Percentiles rank a stretch among this genome's conserved stretches.
These are phyloP conservation scores for Drosophila atripex DNA, from an alignment of 2,888 invertebrate genomes.

Conservation along the genomic window DNA sequence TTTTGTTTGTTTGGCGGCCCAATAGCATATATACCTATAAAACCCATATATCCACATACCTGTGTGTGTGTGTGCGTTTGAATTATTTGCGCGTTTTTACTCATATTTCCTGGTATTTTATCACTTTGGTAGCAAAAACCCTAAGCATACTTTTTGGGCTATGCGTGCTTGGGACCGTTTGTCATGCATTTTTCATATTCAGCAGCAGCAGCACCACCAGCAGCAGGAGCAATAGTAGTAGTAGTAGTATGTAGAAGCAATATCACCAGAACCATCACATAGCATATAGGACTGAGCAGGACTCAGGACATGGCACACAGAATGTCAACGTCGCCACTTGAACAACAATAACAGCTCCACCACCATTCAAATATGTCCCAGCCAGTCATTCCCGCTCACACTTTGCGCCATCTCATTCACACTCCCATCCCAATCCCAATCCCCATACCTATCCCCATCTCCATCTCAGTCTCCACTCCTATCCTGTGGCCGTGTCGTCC, in stretches of 20 bases:
- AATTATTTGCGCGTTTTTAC: slow-evolving; percentile 72
- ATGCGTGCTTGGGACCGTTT: slow-evolving; percentile 59
- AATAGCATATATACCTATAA: slow-evolving; percentile 14
- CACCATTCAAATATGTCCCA: slow-evolving; percentile 41
- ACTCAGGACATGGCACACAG: slow-evolving; percentile 26
- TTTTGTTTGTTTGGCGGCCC: slow-evolving; percentile 33
- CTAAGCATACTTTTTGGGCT: slow-evolving; percentile 47
- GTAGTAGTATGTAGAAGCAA: neutral
- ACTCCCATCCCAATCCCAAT: neutral
- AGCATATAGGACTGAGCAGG: slow-evolving; percentile 4
- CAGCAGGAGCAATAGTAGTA: slow-evolving; percentile 4
- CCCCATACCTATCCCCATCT: neutral
- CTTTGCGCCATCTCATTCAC: slow-evolving; percentile 7
- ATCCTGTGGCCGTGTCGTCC: slow-evolving; percentile 63
- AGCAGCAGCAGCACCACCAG: slow-evolving; percentile 47
- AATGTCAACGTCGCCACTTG: slow-evolving; percentile 66
- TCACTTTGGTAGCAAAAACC: slow-evolving; percentile 46
- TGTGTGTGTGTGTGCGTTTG: slow-evolving; percentile 18
- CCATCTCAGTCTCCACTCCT: neutral
- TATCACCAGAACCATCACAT: neutral
- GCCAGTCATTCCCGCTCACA: slow-evolving; percentile 9
- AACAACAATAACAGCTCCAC: slow-evolving; percentile 57
- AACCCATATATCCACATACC: slow-evolving; percentile 2
- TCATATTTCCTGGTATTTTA: slow-evolving; percentile 58
- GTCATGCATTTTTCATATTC: slow-evolving; percentile 75